Evolutionary conservation across 2,888 invertebrate species (phyloP).

Genomic region (Tetragonisca angustula): DNA sequence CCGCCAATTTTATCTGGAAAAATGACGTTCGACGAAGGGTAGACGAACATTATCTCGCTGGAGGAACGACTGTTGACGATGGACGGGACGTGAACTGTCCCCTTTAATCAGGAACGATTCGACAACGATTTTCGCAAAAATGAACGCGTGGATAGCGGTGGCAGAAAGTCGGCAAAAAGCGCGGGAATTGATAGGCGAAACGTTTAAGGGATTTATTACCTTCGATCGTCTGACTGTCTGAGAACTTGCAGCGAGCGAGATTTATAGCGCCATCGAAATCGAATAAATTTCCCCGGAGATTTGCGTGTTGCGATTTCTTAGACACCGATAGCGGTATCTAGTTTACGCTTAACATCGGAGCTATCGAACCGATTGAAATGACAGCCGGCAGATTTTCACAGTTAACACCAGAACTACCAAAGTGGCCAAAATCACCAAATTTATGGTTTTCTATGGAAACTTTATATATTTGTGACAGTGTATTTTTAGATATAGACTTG

Average conservation of each 20-base stretch:
- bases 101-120: slow-evolving; percentile 37
- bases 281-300: slow-evolving; percentile 26
- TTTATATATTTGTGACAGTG: too few species aligned
- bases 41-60: neutral
- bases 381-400: neutral
- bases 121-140: neutral
- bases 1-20: neutral
- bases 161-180: slow-evolving; percentile 10
- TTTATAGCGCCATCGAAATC: slow-evolving; percentile 12
- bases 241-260: slow-evolving; percentile 11
- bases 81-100: slow-evolving; percentile 4
- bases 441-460: too few species aligned
- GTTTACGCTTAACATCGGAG: neutral
- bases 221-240: slow-evolving; percentile 3
- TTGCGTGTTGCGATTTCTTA: slow-evolving; percentile 18
- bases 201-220: slow-evolving; percentile 50
- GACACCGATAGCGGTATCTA: neutral
- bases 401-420: too few species aligned
- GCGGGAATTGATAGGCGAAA: slow-evolving; percentile 26
- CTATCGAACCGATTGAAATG: neutral
- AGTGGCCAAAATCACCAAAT: too few species aligned
- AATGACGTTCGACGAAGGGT: neutral
- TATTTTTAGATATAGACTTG: too few species aligned
- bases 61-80: neutral
- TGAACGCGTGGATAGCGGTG: slow-evolving; percentile 21